Percentiles rank a stretch among this genome's conserved stretches.
Conservation (phyloP, 1,140 invertebrate species). For the Apis cerana region DNA sequence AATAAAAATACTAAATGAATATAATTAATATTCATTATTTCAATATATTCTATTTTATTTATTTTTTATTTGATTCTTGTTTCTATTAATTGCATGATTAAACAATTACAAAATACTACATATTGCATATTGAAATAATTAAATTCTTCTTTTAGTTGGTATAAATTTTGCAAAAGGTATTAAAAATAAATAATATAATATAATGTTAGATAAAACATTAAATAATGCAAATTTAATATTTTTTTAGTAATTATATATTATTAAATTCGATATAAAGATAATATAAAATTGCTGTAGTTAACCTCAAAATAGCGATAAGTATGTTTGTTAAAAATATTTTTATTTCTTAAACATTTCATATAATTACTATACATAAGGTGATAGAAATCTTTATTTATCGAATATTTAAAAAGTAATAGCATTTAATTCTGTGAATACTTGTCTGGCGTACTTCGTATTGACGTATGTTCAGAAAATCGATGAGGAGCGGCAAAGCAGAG, state of each 20-base stretch:
- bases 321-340: neutral
- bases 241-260: neutral
- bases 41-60: neutral
- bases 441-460: conserved; percentile 35
- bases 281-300: conserved; percentile 9
- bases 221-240: neutral
- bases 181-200: neutral
- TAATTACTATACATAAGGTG: neutral
- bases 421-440: conserved; percentile 32
- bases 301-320: conserved; percentile 36
- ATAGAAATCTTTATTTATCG: neutral
- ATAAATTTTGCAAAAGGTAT: neutral
- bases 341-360: neutral
- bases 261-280: conserved; percentile 3
- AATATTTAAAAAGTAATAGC: neutral
- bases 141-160: neutral
- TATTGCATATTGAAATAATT: neutral
- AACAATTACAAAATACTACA: neutral
- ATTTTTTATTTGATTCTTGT: neutral
- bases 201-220: neutral
- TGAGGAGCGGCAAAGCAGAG: conserved; percentile 35
- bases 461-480: conserved; percentile 50
- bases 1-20: conserved; percentile 28
- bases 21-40: conserved; percentile 21
- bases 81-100: neutral